These are phyloP conservation scores for Ramphastos sulfuratus DNA, from an alignment of 2,113 vertebrate species.

Conservation along the genomic window DNA sequence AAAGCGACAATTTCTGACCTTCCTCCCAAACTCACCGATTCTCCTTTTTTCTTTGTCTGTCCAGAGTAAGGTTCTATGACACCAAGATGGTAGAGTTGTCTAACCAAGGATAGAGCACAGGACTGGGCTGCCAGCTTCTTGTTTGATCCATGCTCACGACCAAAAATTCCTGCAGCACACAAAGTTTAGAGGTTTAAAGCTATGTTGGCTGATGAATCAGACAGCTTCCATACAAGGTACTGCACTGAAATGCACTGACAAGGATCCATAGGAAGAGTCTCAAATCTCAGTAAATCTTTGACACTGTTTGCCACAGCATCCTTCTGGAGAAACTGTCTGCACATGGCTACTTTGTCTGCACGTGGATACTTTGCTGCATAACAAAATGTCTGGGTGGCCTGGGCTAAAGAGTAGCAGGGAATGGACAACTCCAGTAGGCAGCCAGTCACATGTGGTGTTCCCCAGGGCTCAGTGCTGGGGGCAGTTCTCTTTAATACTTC, in stretches of 20 bases:
- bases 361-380: too few relatives aligned
- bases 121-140: conserved; percentile 97
- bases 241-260: not conserved
- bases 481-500: too few relatives aligned
- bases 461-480: too few relatives aligned
- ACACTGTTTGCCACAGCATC: too few relatives aligned
- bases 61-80: conserved; percentile 92
- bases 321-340: too few relatives aligned
- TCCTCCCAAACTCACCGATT: conserved; percentile 78
- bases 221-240: not conserved
- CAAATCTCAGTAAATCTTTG: not conserved
- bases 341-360: too few relatives aligned
- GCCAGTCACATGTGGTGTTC: too few relatives aligned
- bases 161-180: conserved; percentile 82
- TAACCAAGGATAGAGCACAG: conserved; percentile 91
- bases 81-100: conserved; percentile 92
- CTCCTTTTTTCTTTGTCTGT: conserved; percentile 92
- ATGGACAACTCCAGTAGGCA: too few relatives aligned
- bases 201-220: not conserved
- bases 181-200: conserved; percentile 10
- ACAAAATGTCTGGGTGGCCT: too few relatives aligned
- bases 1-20: not conserved
- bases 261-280: not conserved
- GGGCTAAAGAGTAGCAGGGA: too few relatives aligned
- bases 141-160: conserved; percentile 94